These are phyloP conservation scores for Proisotoma minuta DNA, from an alignment of 2,888 invertebrate genomes.

Conservation along the genomic window DNA sequence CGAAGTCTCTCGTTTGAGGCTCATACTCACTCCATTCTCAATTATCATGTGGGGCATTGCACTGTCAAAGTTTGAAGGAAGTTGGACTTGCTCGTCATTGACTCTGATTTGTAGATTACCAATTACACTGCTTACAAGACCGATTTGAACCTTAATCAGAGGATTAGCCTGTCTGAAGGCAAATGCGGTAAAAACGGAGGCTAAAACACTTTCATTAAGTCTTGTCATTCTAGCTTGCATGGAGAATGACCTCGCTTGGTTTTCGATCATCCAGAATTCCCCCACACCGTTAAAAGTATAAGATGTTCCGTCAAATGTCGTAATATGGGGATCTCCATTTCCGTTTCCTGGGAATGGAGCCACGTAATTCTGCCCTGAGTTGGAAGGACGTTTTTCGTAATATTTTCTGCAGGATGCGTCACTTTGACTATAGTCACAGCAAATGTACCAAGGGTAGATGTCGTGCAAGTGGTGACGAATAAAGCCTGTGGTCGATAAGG, in stretches of 20 bases:
- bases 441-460: not conserved
- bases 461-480: not conserved
- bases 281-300: conserved; percentile 1
- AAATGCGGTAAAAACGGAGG: not conserved
- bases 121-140: too few relatives aligned
- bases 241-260: not conserved
- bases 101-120: not conserved
- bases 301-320: not conserved
- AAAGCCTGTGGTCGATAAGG: not conserved
- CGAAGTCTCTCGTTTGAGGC: not conserved
- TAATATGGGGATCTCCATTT: not conserved
- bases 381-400: conserved; percentile 12
- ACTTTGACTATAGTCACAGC: not conserved
- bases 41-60: too few relatives aligned
- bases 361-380: conserved; percentile 6
- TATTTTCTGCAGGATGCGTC: not conserved
- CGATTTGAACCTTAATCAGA: not conserved
- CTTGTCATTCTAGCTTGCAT: not conserved
- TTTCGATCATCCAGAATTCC: not conserved
- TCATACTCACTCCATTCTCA: not conserved
- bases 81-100: not conserved
- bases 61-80: not conserved
- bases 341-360: conserved; percentile 1
- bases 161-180: not conserved
- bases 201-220: not conserved